These are phyloP conservation scores for Gerris lacustris DNA, from an alignment of 2,888 invertebrate genomes.

Conservation along the genomic window DNA sequence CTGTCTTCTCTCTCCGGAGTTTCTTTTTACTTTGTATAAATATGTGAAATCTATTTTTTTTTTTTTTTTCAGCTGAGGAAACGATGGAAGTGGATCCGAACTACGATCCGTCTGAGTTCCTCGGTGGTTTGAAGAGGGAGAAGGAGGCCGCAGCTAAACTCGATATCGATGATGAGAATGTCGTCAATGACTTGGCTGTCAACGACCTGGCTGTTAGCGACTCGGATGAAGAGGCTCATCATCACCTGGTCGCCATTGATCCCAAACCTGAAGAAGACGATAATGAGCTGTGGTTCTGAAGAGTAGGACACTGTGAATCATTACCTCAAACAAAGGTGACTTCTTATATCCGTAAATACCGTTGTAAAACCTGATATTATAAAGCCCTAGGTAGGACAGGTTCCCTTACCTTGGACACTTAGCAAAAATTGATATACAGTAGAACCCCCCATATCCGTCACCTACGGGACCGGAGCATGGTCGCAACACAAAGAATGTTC, in stretches of 20 bases:
- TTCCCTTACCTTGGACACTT: too few relatives aligned
- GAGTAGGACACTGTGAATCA: too few relatives aligned
- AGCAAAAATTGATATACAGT: too few relatives aligned
- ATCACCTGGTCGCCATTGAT: not conserved
- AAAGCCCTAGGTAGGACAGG: too few relatives aligned
- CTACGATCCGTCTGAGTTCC: constrained; percentile 77
- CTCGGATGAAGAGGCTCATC: constrained; percentile 51
- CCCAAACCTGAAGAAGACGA: constrained; percentile 41
- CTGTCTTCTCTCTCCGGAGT: too few relatives aligned
- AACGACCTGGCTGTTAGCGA: constrained; percentile 61
- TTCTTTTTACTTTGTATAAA: not conserved
- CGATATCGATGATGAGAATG: constrained; percentile 40
- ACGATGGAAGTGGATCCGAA: constrained; percentile 65
- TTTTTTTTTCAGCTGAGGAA: constrained; percentile 43
- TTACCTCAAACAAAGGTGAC: too few relatives aligned
- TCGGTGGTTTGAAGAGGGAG: constrained; percentile 43
- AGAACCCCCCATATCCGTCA: too few relatives aligned
- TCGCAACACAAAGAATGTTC: too few relatives aligned
- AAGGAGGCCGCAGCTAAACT: constrained; percentile 26
- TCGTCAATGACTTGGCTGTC: constrained; percentile 46
- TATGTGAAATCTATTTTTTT: constrained; percentile 18
- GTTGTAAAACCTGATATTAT: too few relatives aligned
- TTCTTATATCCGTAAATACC: too few relatives aligned
- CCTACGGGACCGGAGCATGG: too few relatives aligned
- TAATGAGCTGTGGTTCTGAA: constrained; percentile 48